Evolutionary conservation across 2,888 invertebrate genomes (phyloP).

Genomic region (Campaea margaritaria): DNA sequence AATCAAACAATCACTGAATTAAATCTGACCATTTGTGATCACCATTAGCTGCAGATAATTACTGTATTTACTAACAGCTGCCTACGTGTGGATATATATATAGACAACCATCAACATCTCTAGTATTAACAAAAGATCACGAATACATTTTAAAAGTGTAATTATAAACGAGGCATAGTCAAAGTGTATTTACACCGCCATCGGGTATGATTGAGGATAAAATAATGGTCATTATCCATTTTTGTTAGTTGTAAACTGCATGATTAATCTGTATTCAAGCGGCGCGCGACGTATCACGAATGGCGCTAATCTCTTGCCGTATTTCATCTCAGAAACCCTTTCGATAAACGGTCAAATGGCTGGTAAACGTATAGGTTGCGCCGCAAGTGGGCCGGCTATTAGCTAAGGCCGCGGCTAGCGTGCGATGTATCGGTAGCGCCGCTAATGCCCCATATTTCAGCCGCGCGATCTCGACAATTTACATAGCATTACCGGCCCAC

Average conservation of each 20-base stretch:
- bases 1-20: background rate
- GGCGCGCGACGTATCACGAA: background rate
- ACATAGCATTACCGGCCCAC: conserved; percentile 36
- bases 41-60: too few relatives aligned
- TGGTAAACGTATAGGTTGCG: conserved; percentile 8
- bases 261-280: background rate
- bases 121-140: too few relatives aligned
- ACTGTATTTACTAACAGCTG: too few relatives aligned
- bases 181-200: too few relatives aligned
- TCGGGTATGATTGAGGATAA: too few relatives aligned
- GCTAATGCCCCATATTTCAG: conserved; percentile 35
- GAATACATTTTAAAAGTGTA: too few relatives aligned
- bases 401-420: conserved; percentile 23
- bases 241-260: background rate
- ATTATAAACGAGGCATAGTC: too few relatives aligned
- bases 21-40: too few relatives aligned
- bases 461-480: conserved; percentile 33
- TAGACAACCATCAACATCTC: too few relatives aligned
- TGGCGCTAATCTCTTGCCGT: conserved; percentile 6
- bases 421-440: conserved; percentile 35
- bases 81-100: too few relatives aligned
- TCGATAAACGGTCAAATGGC: conserved; percentile 3
- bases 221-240: background rate
- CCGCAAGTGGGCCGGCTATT: conserved; percentile 12
- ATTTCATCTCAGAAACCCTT: background rate